Percentiles rank a stretch among this genome's conserved stretches.
phyloP scores from a whole-genome alignment of 2,797 vertebrate genomes.

The Cetoscarus ocellatus region DNA sequence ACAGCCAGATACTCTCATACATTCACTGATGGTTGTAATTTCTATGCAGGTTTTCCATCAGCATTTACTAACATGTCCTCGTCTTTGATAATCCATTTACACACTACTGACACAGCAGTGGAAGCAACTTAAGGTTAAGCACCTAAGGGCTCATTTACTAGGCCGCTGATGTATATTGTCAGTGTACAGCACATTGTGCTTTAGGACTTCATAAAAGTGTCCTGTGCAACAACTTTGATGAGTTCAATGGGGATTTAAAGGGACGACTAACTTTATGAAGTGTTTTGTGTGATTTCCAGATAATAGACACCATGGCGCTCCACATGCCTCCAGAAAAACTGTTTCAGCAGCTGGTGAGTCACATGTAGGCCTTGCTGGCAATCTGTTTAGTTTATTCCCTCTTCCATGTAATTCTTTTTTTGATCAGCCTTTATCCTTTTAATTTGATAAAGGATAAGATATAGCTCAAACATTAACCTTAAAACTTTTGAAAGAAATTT shows the following conservation, averaged over 20 bases:
- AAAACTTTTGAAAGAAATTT: background rate
- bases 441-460: no score
- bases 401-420: background rate
- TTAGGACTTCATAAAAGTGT: background rate
- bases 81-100: no score
- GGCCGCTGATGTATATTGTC: no score
- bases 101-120: no score
- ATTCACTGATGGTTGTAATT: no score
- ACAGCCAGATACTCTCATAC: no score
- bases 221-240: background rate
- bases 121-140: no score
- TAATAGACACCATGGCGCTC: slow-evolving; percentile 92
- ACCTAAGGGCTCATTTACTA: no score
- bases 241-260: background rate
- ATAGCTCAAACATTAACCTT: background rate
- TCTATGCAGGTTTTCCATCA: no score
- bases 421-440: no score
- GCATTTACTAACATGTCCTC: no score
- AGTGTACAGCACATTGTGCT: background rate
- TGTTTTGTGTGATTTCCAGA: slow-evolving; percentile 72
- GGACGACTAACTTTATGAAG: background rate
- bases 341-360: slow-evolving; percentile 88
- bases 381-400: background rate
- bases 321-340: slow-evolving; percentile 93
- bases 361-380: background rate